These are phyloP conservation scores for Bedellia somnulentella DNA, from an alignment of 2,888 invertebrate genomes.

Conservation along the genomic window DNA sequence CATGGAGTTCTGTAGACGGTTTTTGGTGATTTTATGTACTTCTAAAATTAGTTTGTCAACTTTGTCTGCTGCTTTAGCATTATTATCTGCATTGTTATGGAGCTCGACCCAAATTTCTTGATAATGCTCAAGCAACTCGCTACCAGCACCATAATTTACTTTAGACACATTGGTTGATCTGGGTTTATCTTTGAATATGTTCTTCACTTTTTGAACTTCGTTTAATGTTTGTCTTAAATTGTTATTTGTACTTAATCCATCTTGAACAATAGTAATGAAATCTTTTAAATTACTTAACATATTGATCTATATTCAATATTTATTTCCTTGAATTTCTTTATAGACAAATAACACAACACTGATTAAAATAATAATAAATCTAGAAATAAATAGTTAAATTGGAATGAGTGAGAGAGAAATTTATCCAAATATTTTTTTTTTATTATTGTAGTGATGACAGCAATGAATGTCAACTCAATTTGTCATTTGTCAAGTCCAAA, in stretches of 20 bases:
- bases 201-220: constrained; percentile 45
- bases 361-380: no score
- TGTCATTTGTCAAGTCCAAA: no score
- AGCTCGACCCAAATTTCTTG: constrained; percentile 73
- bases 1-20: constrained; percentile 28
- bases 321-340: no score
- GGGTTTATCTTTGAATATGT: constrained; percentile 43
- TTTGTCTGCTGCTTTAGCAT: constrained; percentile 63
- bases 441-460: no score
- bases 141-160: constrained; percentile 65
- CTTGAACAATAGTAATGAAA: constrained; percentile 49
- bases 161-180: constrained; percentile 28
- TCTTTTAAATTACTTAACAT: constrained; percentile 55
- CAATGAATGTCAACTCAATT: no score
- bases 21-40: constrained; percentile 29
- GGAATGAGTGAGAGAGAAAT: no score
- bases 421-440: no score
- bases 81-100: constrained; percentile 69
- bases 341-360: no score
- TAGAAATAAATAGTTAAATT: no score
- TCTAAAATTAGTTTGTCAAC: constrained; percentile 43
- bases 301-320: no score
- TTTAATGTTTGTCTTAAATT: constrained; percentile 42
- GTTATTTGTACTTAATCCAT: constrained; percentile 37
- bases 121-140: constrained; percentile 68